Evolutionary conservation across 2,888 invertebrate genomes (phyloP), one percentile per base, ranked within the genome.

Genomic region (Tetragonisca angustula): DNA sequence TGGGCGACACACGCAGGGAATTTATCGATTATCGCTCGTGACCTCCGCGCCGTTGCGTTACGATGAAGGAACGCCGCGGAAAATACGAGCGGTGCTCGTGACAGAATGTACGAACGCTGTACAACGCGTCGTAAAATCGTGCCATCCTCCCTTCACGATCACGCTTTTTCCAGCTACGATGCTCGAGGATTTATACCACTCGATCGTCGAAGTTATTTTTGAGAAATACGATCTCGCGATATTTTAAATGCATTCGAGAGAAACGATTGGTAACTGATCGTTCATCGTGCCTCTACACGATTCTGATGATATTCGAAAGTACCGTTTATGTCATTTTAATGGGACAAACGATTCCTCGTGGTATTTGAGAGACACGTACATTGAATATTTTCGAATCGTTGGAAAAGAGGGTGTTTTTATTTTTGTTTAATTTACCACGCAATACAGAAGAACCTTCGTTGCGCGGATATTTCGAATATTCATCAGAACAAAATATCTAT

Each of bases 11-110:
- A 52, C 74, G 32, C 59, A 19, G 32, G 24, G 70, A 83, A 76
- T 83, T 83, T 83, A 83, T 83, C 32, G 82, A 83, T 80, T 79
- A 81, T 81, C 81, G 62, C 56, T 73, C 67, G 54, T 50, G 73
- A 68, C 68, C 54, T 52, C 36, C 24, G 49, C 50, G 43, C 43
- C 43, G 43, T 43, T 43, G 9, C 67, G 72, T 81, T 73, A 56
- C 49, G 52, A 50, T 49, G 61, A 68, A 73, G 65, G 68, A 73
- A 73, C 68, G n/a, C 59, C n/a, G 15, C 13, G 68, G 73, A 68
- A 80, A 73, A 72, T 81, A 61, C 68, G 68, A 73, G 68, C 56
- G 43, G 54, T 36, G 36, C 43, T 43, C 54, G 64, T 64, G 50
- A 56, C 52, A 32, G 72, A 52, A 79, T 79, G 52, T 62, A 69